phyloP scores from a whole-genome alignment of 2,888 invertebrate genomes.

The Leptopilina myrica region DNA sequence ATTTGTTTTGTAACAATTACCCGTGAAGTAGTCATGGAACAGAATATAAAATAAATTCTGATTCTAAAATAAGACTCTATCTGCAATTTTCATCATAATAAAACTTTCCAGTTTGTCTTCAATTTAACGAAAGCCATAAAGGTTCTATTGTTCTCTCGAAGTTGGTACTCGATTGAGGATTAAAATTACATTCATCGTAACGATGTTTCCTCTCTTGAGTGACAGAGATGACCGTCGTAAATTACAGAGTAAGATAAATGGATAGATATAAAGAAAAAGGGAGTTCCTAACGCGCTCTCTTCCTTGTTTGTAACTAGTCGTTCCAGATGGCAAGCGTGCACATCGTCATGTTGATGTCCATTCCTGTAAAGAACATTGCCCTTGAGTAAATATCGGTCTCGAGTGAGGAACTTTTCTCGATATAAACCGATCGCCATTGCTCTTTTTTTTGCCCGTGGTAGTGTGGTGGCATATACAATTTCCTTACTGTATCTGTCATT shows the following conservation, averaged over 20 bases:
- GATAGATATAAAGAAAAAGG: slow-evolving; percentile 30
- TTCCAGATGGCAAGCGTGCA: slow-evolving; percentile 53
- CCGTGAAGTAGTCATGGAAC: too few species aligned
- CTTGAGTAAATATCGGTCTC: slow-evolving; percentile 18
- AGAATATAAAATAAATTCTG: neutral
- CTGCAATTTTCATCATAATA: slow-evolving; percentile 1
- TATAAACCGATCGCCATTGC: neutral
- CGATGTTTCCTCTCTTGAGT: slow-evolving; percentile 12
- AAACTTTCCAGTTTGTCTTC: slow-evolving; percentile 15
- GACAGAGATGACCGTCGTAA: slow-evolving; percentile 46
- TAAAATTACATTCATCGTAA: neutral
- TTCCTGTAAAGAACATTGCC: slow-evolving; percentile 44
- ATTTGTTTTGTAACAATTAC: too few species aligned
- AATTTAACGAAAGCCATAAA: slow-evolving; percentile 5
- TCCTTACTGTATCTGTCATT: slow-evolving; percentile 8
- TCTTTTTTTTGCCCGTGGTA: neutral
- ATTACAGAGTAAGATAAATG: slow-evolving; percentile 50
- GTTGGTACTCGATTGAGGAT: slow-evolving; percentile 22
- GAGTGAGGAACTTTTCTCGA: neutral
- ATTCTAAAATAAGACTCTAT: neutral
- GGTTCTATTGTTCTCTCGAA: slow-evolving; percentile 2
- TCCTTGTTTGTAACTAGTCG: slow-evolving; percentile 40
- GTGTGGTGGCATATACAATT: neutral
- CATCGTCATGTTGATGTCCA: slow-evolving; percentile 44
- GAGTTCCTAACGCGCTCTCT: slow-evolving; percentile 42